Evolutionary conservation across 2,113 vertebrate species (phyloP).

Genomic region (Osmerus mordax): DNA sequence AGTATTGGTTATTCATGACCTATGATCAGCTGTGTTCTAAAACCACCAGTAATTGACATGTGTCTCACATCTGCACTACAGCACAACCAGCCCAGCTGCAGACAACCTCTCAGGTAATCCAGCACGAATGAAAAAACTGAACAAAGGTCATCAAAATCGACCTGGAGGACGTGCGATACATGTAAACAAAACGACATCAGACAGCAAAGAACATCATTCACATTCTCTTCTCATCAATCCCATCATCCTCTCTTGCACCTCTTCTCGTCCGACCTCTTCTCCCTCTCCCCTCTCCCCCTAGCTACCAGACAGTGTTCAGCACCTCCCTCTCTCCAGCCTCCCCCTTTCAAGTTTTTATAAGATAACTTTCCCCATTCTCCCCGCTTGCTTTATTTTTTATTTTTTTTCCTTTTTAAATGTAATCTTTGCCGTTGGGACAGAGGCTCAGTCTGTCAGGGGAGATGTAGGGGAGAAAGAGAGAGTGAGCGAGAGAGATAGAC

Average conservation of each 20-base stretch:
- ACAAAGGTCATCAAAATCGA: not conserved
- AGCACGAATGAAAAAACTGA: not conserved
- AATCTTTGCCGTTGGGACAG: slow-evolving; percentile 56
- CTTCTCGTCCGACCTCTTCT: not conserved
- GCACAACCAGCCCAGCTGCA: too few species aligned
- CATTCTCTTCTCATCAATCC: not conserved
- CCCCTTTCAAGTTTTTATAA: slow-evolving; percentile 71
- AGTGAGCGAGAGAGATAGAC: slow-evolving; percentile 19
- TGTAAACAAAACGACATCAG: not conserved
- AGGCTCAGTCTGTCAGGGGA: slow-evolving; percentile 43
- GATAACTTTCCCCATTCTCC: slow-evolving; percentile 61
- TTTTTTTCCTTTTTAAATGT: slow-evolving; percentile 49
- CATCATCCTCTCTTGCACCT: not conserved
- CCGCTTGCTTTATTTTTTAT: slow-evolving; percentile 44
- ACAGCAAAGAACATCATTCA: not conserved
- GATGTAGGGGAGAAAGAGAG: slow-evolving; percentile 21
- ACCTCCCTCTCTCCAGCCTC: slow-evolving; percentile 40
- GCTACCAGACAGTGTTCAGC: slow-evolving; percentile 24
- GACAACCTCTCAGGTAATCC: too few species aligned
- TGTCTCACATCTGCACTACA: too few species aligned
- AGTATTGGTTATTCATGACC: too few species aligned
- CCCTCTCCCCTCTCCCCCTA: not conserved
- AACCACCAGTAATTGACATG: not conserved
- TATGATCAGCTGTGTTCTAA: not conserved
- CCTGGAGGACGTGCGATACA: not conserved